Percentiles rank a stretch among this genome's conserved stretches.
Conservation (phyloP, 2,888 invertebrate genomes). For the Drosophila lutescens region DNA sequence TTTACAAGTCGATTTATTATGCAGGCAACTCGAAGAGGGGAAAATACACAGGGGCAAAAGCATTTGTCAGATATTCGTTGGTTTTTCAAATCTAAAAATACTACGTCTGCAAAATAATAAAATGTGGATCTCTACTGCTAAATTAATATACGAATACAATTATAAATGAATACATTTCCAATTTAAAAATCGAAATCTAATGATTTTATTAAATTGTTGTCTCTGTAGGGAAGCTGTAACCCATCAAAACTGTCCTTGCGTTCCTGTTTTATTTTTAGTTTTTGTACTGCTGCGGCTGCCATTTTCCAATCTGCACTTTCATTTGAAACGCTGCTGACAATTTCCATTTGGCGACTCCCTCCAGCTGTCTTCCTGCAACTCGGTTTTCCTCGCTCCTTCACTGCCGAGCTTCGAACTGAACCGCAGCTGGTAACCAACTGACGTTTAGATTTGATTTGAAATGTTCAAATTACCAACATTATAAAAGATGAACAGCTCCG, state of each 20-base stretch:
- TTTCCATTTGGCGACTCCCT: constrained; percentile 64
- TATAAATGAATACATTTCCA: background rate
- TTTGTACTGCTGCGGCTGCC: constrained; percentile 47
- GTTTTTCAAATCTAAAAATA: background rate
- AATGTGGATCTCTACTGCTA: background rate
- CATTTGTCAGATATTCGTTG: background rate
- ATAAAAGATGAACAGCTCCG: constrained; percentile 71
- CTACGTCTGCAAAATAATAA: background rate
- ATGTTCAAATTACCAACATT: constrained; percentile 78
- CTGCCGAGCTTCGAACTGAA: constrained; percentile 22
- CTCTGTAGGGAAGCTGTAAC: constrained; percentile 49
- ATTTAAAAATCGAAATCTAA: background rate
- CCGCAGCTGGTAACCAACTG: constrained; percentile 76
- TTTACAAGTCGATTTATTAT: constrained; percentile 79
- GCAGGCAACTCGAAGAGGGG: constrained; percentile 48
- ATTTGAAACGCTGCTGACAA: constrained; percentile 76
- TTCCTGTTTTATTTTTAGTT: constrained; percentile 32
- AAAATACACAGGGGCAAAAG: constrained; percentile 10
- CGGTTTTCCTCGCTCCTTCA: background rate
- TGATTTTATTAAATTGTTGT: background rate
- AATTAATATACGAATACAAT: background rate
- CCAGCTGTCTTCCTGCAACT: constrained; percentile 14
- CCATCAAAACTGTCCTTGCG: constrained; percentile 68
- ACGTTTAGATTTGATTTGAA: constrained; percentile 78
- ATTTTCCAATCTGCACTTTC: constrained; percentile 76